Evolutionary conservation across 2,888 invertebrate genomes (phyloP).

Genomic region (Eristalis tenax): DNA sequence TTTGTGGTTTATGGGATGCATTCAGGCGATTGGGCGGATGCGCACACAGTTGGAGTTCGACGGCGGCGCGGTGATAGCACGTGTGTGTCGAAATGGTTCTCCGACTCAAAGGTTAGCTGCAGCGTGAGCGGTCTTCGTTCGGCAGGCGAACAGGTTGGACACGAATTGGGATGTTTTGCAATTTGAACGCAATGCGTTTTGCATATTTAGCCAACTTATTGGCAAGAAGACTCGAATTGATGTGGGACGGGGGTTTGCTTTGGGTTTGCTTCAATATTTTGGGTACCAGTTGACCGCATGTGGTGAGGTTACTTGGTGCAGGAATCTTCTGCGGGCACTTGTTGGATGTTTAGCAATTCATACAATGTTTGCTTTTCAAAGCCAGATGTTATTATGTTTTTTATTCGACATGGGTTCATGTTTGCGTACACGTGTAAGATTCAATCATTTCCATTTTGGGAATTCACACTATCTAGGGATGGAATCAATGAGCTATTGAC

Average conservation of each 20-base stretch:
- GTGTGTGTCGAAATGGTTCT: conserved; percentile 22
- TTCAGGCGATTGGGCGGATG: conserved; percentile 55
- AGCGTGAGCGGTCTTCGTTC: not conserved
- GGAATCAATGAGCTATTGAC: not conserved
- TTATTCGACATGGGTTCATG: not conserved
- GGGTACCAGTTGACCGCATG: not conserved
- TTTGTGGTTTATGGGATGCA: conserved; percentile 46
- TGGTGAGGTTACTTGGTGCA: not conserved
- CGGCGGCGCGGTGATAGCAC: not conserved
- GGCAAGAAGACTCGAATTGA: not conserved
- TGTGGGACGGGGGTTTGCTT: not conserved
- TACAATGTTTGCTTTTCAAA: too few relatives aligned
- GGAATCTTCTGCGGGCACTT: not conserved
- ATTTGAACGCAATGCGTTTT: conserved; percentile 30
- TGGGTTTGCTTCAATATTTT: not conserved
- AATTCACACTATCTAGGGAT: not conserved
- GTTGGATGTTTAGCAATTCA: not conserved
- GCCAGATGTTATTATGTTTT: too few relatives aligned
- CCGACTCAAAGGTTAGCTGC: conserved; percentile 38
- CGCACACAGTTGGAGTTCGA: conserved; percentile 3
- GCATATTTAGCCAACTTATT: not conserved
- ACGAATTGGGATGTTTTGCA: conserved; percentile 7
- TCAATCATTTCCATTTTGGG: not conserved
- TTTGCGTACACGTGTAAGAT: not conserved
- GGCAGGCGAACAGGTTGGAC: conserved; percentile 15